Evolutionary conservation across 2,113 vertebrate genomes (phyloP), one percentile per base, ranked within the genome.

Genomic region (Thamnaconus septentrionalis): DNA sequence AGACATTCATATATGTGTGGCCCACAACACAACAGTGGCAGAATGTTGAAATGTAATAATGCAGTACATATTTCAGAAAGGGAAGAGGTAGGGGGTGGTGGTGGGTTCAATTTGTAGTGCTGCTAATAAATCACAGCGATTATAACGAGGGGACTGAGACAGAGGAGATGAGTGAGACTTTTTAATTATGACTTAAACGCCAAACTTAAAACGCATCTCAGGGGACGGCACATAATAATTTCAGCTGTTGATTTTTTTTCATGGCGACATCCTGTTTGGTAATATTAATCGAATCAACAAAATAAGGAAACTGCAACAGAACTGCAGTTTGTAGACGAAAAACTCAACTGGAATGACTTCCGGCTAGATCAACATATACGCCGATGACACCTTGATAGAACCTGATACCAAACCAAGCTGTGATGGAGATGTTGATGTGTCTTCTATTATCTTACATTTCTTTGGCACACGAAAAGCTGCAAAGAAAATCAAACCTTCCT

Each of bases 181-280:
- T 92, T 91, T 91, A 91, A 91, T 92, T 92, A 90, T 85, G 86
- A 87, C 79, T 90, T 88, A 83, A 86, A 89, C 89, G 90, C 88
- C 79, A 79, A 84, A 89, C 86, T 84, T 79, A 67, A 73, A 81
- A 79, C 56, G 79, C 56, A 80, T 87, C 89, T 89, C 87, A 66
- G 76, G 84, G 85, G 86, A 89, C 75, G 59, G 76, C 54, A 81
- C 71, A 76, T 90, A 90, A 90, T 90, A 54, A 86, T 82, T 81
- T 82, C 78, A 81, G 71, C 59, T 52, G 60, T 56, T 12, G 50
- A 49, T 66, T 81, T 78, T 72, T 69, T 31, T 31, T 80, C 70
- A 71, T 52, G 54, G 73, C 58, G 59, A 75, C 73, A 66, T 31
- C 61, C 59, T 8, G 56, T 63, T 79, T 81, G 73, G 53, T 41